phyloP scores from a whole-genome alignment of 2,888 invertebrate species.

The Amphimallon solstitiale region DNA sequence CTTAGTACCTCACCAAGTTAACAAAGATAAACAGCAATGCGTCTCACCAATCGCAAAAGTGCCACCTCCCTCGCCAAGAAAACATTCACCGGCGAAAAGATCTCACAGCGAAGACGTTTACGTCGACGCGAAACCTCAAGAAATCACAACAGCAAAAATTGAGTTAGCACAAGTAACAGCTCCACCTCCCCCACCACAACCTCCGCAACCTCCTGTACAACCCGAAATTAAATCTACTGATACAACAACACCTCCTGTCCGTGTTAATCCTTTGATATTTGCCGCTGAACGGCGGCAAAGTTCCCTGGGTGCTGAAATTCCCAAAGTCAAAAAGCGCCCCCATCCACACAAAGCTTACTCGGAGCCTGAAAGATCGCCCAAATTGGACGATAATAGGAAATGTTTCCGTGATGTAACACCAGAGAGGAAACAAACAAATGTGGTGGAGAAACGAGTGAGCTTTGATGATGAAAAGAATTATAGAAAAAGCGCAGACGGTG shows the following conservation, averaged over 20 bases:
- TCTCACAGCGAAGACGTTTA: conserved; percentile 60
- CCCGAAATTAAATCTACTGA: conserved; percentile 36
- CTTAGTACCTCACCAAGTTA: conserved; percentile 52
- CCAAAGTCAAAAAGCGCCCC: conserved; percentile 1
- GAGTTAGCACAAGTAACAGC: conserved; percentile 15
- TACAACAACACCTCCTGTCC: conserved; percentile 44
- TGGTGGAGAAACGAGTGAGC: conserved; percentile 45
- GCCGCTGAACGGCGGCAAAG: conserved; percentile 46
- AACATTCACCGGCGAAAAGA: conserved; percentile 51
- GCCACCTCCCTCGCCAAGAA: conserved; percentile 25
- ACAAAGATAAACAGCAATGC: conserved; percentile 6
- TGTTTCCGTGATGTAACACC: background rate
- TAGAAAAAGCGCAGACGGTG: background rate
- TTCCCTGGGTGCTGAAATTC: background rate
- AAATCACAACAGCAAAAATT: background rate
- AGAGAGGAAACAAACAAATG: conserved; percentile 35
- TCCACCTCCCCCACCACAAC: conserved; percentile 19
- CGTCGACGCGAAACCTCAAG: conserved; percentile 27
- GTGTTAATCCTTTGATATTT: conserved; percentile 58
- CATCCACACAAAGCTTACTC: background rate
- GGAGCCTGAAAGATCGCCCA: background rate
- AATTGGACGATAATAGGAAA: background rate
- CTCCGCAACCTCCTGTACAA: conserved; percentile 19
- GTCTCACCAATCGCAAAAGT: conserved; percentile 20
- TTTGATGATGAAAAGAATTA: conserved; percentile 41